phyloP scores from a whole-genome alignment of 1,140 invertebrate genomes.

The Drosophila trapezifrons region DNA sequence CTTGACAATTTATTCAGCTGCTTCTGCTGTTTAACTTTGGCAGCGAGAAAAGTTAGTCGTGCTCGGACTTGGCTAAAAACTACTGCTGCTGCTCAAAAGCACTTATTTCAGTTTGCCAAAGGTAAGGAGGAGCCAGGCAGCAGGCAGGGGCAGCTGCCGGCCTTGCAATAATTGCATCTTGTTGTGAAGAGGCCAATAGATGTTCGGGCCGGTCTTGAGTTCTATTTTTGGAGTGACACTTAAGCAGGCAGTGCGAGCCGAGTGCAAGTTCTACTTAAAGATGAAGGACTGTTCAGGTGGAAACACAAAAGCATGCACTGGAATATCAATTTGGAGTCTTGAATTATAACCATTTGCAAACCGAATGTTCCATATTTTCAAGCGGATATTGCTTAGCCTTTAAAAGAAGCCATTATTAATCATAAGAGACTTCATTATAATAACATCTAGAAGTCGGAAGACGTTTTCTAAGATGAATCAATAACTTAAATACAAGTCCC shows the following conservation, averaged over 20 bases:
- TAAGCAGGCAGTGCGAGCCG: conserved; percentile 7
- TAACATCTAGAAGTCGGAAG: too few species aligned
- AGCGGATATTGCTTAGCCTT: neutral
- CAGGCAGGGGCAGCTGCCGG: conserved; percentile 5
- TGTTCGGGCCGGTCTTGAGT: conserved; percentile 17
- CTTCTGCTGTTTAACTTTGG: conserved; percentile 54
- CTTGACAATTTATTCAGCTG: conserved; percentile 48
- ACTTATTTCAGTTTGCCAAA: conserved; percentile 49
- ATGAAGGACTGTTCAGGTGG: conserved; percentile 34
- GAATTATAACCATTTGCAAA: neutral
- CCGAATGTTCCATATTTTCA: neutral
- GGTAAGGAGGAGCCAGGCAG: conserved; percentile 14
- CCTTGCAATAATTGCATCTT: conserved; percentile 46
- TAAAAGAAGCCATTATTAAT: too few species aligned
- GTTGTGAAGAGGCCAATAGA: conserved; percentile 44
- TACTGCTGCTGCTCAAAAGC: conserved; percentile 36
- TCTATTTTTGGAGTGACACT: conserved; percentile 45
- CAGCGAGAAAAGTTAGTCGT: conserved; percentile 40
- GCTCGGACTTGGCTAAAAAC: conserved; percentile 44
- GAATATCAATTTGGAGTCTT: neutral
- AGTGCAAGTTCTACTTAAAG: conserved; percentile 19
- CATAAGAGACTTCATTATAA: too few species aligned
- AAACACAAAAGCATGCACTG: conserved; percentile 17
- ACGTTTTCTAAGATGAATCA: neutral
- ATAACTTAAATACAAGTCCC: neutral